Percentiles rank a stretch among this genome's conserved stretches.
Evolutionary conservation across 2,797 vertebrate genomes (phyloP).

Genomic region (Trichosurus vulpecula): DNA sequence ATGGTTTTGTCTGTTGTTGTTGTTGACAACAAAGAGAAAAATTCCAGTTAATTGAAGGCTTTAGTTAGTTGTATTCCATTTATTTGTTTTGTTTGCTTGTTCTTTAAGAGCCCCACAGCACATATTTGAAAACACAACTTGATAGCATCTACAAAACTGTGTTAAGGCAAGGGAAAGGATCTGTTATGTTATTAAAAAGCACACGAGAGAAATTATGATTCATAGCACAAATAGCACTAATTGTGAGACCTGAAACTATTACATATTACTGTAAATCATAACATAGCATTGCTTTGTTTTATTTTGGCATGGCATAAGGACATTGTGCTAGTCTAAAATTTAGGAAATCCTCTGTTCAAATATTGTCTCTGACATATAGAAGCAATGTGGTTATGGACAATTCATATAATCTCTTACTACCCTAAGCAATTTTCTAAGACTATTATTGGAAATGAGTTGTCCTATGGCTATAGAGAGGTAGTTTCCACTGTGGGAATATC

Average conservation of each 20-base stretch:
- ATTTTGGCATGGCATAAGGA: background rate
- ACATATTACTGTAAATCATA: background rate
- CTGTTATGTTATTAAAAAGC: background rate
- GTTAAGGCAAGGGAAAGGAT: background rate
- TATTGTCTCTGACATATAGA: background rate
- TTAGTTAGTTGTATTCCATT: background rate
- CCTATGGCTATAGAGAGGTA: background rate
- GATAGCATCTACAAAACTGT: background rate
- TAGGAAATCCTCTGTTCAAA: background rate
- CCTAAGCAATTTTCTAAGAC: background rate
- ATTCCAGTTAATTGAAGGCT: background rate
- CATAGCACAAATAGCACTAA: background rate
- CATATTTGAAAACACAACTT: background rate
- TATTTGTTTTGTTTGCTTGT: background rate
- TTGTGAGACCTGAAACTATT: background rate
- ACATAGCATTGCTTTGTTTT: background rate
- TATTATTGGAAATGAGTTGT: background rate
- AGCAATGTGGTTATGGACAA: background rate
- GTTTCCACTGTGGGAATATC: background rate
- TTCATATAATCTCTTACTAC: background rate
- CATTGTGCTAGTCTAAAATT: background rate
- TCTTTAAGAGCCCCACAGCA: background rate
- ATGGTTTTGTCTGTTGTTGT: background rate
- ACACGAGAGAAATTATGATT: background rate
- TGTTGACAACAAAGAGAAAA: background rate